Percentiles rank a stretch among this genome's conserved stretches.
Conservation (phyloP, 2,888 invertebrate genomes). For the Stomorhina lunata region DNA sequence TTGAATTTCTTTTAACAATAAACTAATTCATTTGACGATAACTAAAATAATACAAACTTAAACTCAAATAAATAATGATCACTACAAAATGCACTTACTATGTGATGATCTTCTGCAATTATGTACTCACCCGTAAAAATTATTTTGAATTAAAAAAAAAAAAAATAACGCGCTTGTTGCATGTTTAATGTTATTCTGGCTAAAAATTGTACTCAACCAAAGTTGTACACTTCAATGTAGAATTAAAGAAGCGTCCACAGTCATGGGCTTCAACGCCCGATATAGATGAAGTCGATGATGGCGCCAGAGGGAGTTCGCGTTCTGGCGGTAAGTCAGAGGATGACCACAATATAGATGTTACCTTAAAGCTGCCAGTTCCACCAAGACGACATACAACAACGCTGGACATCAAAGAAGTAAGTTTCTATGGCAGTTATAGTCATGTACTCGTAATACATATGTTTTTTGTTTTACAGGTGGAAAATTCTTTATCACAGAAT, state of each 20-base stretch:
- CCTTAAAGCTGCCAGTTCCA: constrained; percentile 86
- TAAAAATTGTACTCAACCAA: constrained; percentile 56
- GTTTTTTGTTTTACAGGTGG: constrained; percentile 73
- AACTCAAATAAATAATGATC: constrained; percentile 25
- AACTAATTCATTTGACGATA: constrained; percentile 10
- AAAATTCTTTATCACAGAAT: constrained; percentile 80
- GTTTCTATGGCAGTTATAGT: constrained; percentile 7
- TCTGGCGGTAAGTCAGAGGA: constrained; percentile 70
- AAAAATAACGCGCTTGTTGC: constrained; percentile 57
- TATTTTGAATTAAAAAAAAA: constrained; percentile 1
- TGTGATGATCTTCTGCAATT: constrained; percentile 39
- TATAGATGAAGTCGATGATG: constrained; percentile 81
- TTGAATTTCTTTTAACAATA: constrained; percentile 33
- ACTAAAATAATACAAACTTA: constrained; percentile 31
- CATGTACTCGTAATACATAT: not conserved
- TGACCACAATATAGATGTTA: constrained; percentile 83
- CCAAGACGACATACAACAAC: constrained; percentile 84
- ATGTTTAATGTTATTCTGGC: constrained; percentile 41
- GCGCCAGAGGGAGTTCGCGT: constrained; percentile 31
- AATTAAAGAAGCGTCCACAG: constrained; percentile 80
- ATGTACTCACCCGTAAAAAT: constrained; percentile 44
- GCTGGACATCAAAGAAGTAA: constrained; percentile 79
- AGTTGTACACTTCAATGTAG: constrained; percentile 80
- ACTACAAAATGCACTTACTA: constrained; percentile 47
- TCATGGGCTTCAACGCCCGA: constrained; percentile 93